Evolutionary conservation across 2,888 invertebrate species (phyloP), one percentile per base, ranked within the genome.

Genomic region (Epistrophe grossulariae): DNA sequence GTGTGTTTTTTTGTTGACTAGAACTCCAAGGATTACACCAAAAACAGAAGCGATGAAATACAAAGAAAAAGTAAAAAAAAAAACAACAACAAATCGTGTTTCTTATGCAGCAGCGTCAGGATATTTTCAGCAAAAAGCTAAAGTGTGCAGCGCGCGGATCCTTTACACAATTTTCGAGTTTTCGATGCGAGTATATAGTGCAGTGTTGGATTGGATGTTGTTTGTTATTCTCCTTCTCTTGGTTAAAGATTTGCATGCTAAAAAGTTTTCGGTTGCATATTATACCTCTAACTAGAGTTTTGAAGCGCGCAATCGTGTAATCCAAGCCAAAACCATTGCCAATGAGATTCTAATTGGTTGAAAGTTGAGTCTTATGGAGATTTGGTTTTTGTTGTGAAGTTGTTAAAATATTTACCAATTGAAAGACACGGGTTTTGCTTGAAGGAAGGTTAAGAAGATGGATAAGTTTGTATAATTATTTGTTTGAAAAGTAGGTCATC

Each of bases 271-370:
- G 55, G 50, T 55, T 55, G 28, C 28, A 55, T 28, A 9, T 8
- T 28, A 24, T 24, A 17, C 35, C 17, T 24, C 7, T 55, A 15
- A 24, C 50, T 24, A 10, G 7, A 13, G 35, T 59, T 68, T 24
- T n/a, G 24, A 28, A n/a, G n/a, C n/a, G 9, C 28, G 71, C 64
- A 84, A 50, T 84, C 48, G 13, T 84, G 84, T 84, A 84, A 84
- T 84, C 81, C 81, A 45, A 77, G 72, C 84, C 76, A 77, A 81
- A 62, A 72, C 81, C 60, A 77, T 84, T 81, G 77, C 76, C 81
- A 84, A 84, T 84, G 84, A 84, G 84, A 84, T 84, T 84, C 80
- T 84, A 84, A 84, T 84, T 84, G 84, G 80, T 81, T 77, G 45
- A 38, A 84, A 84, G 84, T 77, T 81, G 81, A 81, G 68, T 72